phyloP scores from a whole-genome alignment of 2,888 invertebrate species.

The Cerastoderma edule region DNA sequence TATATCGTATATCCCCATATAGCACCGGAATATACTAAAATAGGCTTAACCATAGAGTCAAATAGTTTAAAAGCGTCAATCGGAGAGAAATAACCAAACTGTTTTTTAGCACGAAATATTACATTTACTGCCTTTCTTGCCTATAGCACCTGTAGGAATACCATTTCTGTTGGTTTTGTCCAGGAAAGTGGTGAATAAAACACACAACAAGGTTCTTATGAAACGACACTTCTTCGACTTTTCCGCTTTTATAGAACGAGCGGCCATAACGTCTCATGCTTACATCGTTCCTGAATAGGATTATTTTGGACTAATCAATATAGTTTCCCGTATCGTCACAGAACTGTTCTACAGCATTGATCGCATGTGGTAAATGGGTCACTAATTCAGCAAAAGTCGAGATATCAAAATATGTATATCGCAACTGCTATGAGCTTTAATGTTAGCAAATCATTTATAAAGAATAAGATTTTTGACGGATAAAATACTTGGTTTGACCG shows the following conservation, averaged over 20 bases:
- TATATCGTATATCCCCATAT: slow-evolving; percentile 2
- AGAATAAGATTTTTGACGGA: slow-evolving; percentile 2
- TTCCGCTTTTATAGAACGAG: background rate
- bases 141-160: background rate
- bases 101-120: background rate
- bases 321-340: slow-evolving; percentile 6
- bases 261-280: background rate
- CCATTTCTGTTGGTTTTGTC: background rate
- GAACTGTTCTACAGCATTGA: slow-evolving; percentile 18
- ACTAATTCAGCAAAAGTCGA: slow-evolving; percentile 5
- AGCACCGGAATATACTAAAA: background rate
- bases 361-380: background rate
- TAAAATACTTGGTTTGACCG: background rate
- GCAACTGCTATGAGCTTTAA: background rate
- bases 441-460: slow-evolving; percentile 16
- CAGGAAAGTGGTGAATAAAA: background rate
- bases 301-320: slow-evolving; percentile 25
- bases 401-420: slow-evolving; percentile 20
- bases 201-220: slow-evolving; percentile 3
- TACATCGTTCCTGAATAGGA: slow-evolving; percentile 32
- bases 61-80: slow-evolving; percentile 3
- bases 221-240: slow-evolving; percentile 2
- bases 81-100: background rate
- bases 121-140: background rate
- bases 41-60: slow-evolving; percentile 10